Base-by-base conservation (phyloP, 2,113 vertebrate genomes). In the Ophthalmolycus amberensis region DNA sequence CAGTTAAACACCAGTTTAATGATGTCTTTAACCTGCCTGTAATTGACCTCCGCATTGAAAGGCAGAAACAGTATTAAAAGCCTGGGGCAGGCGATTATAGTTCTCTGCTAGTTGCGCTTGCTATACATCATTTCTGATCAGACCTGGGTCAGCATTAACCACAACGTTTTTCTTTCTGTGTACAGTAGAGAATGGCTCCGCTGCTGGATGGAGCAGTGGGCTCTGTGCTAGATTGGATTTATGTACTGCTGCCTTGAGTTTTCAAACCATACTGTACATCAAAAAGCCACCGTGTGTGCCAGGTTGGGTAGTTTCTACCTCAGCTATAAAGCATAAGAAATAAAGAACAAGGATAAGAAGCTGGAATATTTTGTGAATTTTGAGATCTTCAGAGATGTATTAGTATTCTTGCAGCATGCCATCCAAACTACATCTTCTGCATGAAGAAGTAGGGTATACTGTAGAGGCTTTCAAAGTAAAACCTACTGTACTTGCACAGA, bases 81-180 rank as follows among this genome's bases (percentile, higher is more conserved):
- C 92, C 92, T 0, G 77, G 75, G 92, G 93, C 91, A 87, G 81
- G 82, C 89, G 90, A 92, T 93, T 93, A 92, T 88, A 86, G 82
- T 88, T 91, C 89, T 88, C 85, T 86, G 81, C 83, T 85, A 74
- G 81, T 85, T 89, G 80, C 54, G 80, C 86, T 79, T 85, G 89
- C 92, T 84, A 94, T 94, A 92, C 86, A 94, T 94, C 92, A 94
- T 94, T 92, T 93, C 82, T 89, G 93, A 94, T 93, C 93, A 94
- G 88, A 85, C 91, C 87, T 89, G 88, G 90, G 92, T 93, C 92
- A 93, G 92, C 90, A 92, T 89, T 93, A 91, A 91, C 68, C 79
- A 81, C 76, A 76, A 82, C 73, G 70, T 89, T 92, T 90, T 91
- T 88, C 77, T 85, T 79, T 71, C 60, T 80, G 82, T 87, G 85